Base-by-base conservation (phyloP, 1,140 invertebrate genomes). In the Stegodyphus dumicola region DNA sequence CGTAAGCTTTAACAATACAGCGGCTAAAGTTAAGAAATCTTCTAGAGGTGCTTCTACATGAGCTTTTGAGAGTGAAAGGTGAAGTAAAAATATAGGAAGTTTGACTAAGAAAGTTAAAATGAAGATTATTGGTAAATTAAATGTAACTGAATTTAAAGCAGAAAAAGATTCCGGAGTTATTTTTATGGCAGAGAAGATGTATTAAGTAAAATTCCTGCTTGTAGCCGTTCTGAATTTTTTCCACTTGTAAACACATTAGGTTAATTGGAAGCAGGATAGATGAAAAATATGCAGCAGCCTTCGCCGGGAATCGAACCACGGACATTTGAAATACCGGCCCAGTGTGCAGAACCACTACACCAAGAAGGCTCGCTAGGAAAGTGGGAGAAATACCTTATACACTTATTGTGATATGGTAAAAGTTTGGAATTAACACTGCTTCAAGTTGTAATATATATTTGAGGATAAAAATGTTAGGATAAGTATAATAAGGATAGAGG, bases 1-100 rank as follows among this genome's bases (percentile, higher is more conserved):
- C 4, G 93, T 93, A 91, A 94, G 92, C 90, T 94, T 94, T 90
- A 94, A 90, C 89, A 94, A 91, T 90, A 94, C 90, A 0, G 92
- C 93, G 66, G 93, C 93, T 90, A 94, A 93, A 93, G 94, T 92
- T 91, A 94, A 94, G 60, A 93, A 94, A 6, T 93, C 93, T 73
- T 91, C 92, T 89, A 94, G 89, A n/a, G 94, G 93, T 88, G 93
- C 93, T 89, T 95, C 93, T 49, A 94, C 93, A 93, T 94, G 94
- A 91, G 93, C 94, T 80, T 94, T 94, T 75, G 93, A 94, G 77
- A 95, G 90, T 90, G 94, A 94, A 88, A 94, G 91, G 93, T 94
- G 94, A 91, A 93, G 87, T 89, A 92, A 91, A 93, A 92, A 94
- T 90, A 94, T 92, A 49, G 94, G 94, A 88, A 94, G 92, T 91